A percentile compares a stretch with the other conserved stretches of the same genome.
Conservation (phyloP, 2,888 invertebrate species). For the Aelia acuminata region DNA sequence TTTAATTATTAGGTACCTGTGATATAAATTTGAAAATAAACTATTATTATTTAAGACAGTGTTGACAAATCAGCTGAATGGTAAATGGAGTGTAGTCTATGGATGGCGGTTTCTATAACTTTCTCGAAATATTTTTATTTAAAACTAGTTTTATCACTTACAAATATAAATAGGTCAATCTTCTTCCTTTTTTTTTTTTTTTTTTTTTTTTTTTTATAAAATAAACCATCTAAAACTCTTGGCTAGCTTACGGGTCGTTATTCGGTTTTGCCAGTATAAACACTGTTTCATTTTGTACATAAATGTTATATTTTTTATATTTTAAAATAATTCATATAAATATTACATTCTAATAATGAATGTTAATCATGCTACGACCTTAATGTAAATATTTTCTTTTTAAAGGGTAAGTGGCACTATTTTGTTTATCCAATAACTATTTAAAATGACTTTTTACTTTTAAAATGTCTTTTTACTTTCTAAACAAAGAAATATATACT, state of each 20-base stretch:
- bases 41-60: constrained; percentile 57
- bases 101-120: not conserved
- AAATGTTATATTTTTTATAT: constrained; percentile 59
- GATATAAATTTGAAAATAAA: constrained; percentile 59
- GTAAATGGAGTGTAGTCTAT: constrained; percentile 4
- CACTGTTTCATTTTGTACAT: constrained; percentile 59
- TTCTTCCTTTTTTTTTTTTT: not conserved
- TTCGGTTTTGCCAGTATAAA: constrained; percentile 50
- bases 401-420: constrained; percentile 56
- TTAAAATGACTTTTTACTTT: constrained; percentile 24
- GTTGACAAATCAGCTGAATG: constrained; percentile 47
- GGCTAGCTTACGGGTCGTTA: constrained; percentile 55
- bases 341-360: constrained; percentile 47
- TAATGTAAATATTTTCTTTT: constrained; percentile 53
- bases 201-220: constrained; percentile 67
- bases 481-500: constrained; percentile 22
- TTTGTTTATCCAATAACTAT: constrained; percentile 28
- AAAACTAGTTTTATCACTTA: not conserved
- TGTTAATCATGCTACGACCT: constrained; percentile 57
- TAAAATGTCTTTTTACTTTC: constrained; percentile 6
- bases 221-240: not conserved
- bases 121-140: not conserved
- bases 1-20: constrained; percentile 61
- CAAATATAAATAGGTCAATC: not conserved
- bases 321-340: constrained; percentile 50